Percentiles rank a stretch among this genome's conserved stretches.
Conservation (phyloP, 2,888 invertebrate genomes). For the Zaprionus obscuricornis region DNA sequence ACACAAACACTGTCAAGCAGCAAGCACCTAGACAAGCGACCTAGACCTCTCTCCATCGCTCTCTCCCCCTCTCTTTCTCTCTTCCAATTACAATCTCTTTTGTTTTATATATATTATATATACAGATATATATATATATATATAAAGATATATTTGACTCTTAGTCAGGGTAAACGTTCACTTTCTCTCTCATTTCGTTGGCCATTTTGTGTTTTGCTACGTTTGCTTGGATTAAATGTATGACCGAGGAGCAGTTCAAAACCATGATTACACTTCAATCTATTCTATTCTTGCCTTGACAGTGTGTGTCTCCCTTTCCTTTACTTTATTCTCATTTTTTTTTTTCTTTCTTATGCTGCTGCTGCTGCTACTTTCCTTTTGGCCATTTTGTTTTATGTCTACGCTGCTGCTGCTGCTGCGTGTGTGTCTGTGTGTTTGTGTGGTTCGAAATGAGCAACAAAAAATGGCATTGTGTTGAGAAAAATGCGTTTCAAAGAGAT, state of each 20-base stretch:
- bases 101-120: slow-evolving; percentile 65
- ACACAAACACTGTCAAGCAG: no score
- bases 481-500: slow-evolving; percentile 79
- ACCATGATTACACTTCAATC: slow-evolving; percentile 78
- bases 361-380: slow-evolving; percentile 43
- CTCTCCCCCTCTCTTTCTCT: no score
- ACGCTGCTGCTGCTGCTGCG: no score
- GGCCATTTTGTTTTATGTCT: slow-evolving; percentile 75
- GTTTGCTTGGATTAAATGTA: slow-evolving; percentile 75
- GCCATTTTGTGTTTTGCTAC: slow-evolving; percentile 71
- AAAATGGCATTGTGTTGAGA: slow-evolving; percentile 58
- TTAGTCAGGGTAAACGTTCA: slow-evolving; percentile 51
- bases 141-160: background rate
- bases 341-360: no score
- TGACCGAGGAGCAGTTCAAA: slow-evolving; percentile 77
- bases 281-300: slow-evolving; percentile 67
- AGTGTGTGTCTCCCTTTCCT: slow-evolving; percentile 29
- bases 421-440: slow-evolving; percentile 3
- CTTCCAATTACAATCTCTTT: slow-evolving; percentile 75
- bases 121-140: slow-evolving; percentile 13
- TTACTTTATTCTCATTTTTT: no score
- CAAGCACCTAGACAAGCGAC: no score
- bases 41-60: no score
- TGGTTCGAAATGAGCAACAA: slow-evolving; percentile 39
- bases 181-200: slow-evolving; percentile 67